These are phyloP conservation scores for Calliphora vicina DNA, from an alignment of 1,140 invertebrate species.

Conservation along the genomic window DNA sequence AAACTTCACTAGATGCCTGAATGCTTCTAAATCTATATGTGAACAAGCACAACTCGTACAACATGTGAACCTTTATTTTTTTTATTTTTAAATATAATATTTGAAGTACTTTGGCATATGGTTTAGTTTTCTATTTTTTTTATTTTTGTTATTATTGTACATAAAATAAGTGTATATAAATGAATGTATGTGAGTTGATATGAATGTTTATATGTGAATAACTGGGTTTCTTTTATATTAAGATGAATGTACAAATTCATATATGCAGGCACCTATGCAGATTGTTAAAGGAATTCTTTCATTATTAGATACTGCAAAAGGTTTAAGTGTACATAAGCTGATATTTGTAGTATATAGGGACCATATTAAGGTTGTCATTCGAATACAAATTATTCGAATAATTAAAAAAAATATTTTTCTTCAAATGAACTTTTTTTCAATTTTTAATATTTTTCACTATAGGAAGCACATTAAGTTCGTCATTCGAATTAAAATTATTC, in stretches of 20 bases:
- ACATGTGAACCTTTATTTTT: neutral
- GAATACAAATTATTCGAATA: no score
- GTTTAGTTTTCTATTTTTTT: neutral
- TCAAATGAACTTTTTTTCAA: no score
- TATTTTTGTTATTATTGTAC: neutral
- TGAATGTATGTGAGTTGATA: neutral
- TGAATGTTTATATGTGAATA: neutral
- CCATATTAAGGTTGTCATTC: no score
- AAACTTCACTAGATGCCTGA: slow-evolving; percentile 3
- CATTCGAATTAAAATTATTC: no score
- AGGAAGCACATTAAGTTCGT: no score
- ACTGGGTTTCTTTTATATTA: neutral
- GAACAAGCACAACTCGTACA: neutral
- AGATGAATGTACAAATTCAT: neutral
- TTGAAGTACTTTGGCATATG: neutral
- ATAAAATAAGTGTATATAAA: neutral
- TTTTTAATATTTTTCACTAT: no score
- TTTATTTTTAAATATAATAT: neutral
- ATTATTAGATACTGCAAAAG: no score
- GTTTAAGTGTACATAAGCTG: no score
- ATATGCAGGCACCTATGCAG: neutral
- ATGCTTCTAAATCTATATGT: neutral
- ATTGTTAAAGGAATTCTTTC: neutral
- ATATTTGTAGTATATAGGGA: no score
- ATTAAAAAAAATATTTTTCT: no score